Conservation (phyloP, 2,888 invertebrate species). For the Sicus ferrugineus region DNA sequence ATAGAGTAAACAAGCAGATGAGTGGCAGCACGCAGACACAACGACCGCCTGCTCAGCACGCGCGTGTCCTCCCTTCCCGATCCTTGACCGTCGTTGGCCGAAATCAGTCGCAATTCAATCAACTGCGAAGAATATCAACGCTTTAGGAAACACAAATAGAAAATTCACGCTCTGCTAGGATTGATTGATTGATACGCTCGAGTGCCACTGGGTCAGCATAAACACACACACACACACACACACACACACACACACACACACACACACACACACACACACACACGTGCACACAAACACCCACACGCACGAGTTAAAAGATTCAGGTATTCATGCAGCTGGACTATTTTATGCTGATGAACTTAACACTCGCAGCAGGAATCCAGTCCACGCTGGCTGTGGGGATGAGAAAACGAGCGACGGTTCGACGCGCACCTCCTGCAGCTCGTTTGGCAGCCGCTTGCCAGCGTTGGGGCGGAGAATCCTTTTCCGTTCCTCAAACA, state of each 20-base stretch:
- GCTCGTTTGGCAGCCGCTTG: not conserved
- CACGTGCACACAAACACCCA: slow-evolving; percentile 14
- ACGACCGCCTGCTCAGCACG: not conserved
- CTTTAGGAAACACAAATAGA: not conserved
- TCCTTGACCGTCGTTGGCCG: not conserved
- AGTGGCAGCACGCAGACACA: not conserved
- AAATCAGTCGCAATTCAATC: not conserved
- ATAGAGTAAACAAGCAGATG: too few relatives aligned
- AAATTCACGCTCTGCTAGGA: not conserved
- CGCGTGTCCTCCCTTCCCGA: not conserved
- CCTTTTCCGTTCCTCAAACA: not conserved
- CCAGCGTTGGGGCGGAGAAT: not conserved
- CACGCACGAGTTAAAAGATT: not conserved
- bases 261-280: slow-evolving; percentile 15
- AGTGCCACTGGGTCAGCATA: not conserved
- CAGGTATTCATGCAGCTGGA: slow-evolving; percentile 16
- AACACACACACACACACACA: slow-evolving; percentile 17
- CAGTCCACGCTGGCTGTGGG: not conserved
- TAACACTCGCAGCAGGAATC: too few relatives aligned
- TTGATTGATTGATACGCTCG: not conserved
- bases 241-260: slow-evolving; percentile 1
- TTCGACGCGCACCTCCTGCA: not conserved
- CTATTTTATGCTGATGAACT: not conserved
- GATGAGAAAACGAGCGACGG: not conserved
- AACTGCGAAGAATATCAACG: not conserved